Evolutionary conservation across 2,888 invertebrate genomes (phyloP).

Genomic region (Drosophila cognata): DNA sequence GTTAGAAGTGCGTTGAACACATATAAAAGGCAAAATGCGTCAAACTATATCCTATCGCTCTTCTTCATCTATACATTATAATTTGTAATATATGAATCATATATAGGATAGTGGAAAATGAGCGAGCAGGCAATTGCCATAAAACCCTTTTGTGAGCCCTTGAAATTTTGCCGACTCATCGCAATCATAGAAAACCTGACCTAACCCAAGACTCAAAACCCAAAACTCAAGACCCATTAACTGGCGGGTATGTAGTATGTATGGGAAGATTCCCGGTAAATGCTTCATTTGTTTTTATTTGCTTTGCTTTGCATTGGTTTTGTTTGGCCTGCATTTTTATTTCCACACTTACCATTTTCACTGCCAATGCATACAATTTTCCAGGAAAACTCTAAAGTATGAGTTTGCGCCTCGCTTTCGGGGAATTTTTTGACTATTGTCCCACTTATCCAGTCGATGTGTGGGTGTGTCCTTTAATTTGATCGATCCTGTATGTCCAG

Average conservation of each 20-base stretch:
- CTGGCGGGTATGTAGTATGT: background rate
- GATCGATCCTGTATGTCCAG: constrained; percentile 37
- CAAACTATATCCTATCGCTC: background rate
- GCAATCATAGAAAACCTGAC: constrained; percentile 37
- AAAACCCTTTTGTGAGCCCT: constrained; percentile 24
- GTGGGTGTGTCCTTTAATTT: constrained; percentile 15
- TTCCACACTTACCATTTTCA: constrained; percentile 61
- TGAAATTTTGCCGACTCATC: constrained; percentile 29
- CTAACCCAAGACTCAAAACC: constrained; percentile 30
- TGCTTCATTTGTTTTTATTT: constrained; percentile 18
- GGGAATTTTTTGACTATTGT: constrained; percentile 1
- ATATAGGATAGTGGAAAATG: constrained; percentile 26
- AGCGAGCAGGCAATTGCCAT: background rate
- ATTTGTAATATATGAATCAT: background rate
- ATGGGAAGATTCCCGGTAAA: constrained; percentile 53
- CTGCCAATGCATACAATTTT: constrained; percentile 52
- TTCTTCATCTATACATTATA: background rate
- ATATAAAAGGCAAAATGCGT: background rate
- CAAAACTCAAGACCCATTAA: background rate
- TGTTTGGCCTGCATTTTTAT: constrained; percentile 10
- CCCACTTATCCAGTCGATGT: constrained; percentile 20
- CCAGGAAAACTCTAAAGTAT: constrained; percentile 43
- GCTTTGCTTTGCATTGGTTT: constrained; percentile 16
- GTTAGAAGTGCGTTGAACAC: background rate
- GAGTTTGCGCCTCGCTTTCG: constrained; percentile 18